Evolutionary conservation across 2,797 vertebrate species (phyloP).

Genomic region (Poeciliopsis paucimaculata): DNA sequence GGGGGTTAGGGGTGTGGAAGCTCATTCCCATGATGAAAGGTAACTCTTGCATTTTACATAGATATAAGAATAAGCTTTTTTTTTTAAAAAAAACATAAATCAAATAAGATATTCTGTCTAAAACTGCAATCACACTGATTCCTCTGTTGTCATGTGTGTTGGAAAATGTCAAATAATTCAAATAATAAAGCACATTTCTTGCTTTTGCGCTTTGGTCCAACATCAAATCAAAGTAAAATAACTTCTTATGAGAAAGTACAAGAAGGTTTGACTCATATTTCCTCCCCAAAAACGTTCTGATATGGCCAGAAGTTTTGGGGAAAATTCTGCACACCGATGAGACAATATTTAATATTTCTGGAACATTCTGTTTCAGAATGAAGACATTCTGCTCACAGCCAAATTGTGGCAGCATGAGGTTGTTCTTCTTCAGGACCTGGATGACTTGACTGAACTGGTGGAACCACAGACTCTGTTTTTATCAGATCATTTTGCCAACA

Average conservation of each 20-base stretch:
- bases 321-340: neutral
- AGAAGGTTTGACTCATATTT: neutral
- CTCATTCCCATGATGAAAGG: slow-evolving; percentile 96
- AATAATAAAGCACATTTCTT: too few relatives aligned
- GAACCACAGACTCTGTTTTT: neutral
- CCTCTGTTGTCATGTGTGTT: neutral
- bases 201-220: neutral
- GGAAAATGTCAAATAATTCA: neutral
- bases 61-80: neutral
- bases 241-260: neutral
- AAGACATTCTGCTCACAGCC: too few relatives aligned
- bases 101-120: neutral
- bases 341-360: neutral
- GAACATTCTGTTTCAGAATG: neutral
- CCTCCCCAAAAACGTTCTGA: neutral
- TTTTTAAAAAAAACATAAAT: neutral
- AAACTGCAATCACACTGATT: neutral
- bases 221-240: too few relatives aligned
- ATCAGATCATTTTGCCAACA: neutral
- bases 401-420: neutral
- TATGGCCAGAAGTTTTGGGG: neutral
- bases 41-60: slow-evolving; percentile 44
- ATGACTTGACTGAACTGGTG: neutral
- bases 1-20: slow-evolving; percentile 91
- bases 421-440: neutral